A percentile compares a stretch with the other conserved stretches of the same genome.
phyloP scores from a whole-genome alignment of 2,888 invertebrate genomes.

The Conomelus anceps region DNA sequence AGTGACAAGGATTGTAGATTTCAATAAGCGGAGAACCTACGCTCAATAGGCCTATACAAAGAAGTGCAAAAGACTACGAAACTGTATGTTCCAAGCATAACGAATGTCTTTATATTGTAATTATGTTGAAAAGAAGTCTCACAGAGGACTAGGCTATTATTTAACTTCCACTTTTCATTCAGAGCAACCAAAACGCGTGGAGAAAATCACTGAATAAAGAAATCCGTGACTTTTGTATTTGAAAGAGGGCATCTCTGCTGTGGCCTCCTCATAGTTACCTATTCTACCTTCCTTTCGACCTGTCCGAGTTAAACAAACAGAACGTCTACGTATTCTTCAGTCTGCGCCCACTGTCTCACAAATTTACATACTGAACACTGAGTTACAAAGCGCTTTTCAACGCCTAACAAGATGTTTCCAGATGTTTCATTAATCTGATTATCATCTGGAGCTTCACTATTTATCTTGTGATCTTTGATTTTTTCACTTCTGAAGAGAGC shows the following conservation, averaged over 20 bases:
- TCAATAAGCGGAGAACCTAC: not conserved
- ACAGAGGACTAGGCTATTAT: not conserved
- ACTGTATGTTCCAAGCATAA: not conserved
- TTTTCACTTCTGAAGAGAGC: not conserved
- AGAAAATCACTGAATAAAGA: not conserved
- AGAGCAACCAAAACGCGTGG: not conserved
- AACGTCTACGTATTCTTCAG: not conserved
- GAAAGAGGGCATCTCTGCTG: not conserved
- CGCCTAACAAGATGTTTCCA: not conserved
- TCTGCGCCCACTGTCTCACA: not conserved
- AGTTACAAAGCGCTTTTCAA: not conserved
- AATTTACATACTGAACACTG: not conserved
- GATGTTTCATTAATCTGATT: not conserved
- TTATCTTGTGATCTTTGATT: not conserved
- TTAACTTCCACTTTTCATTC: not conserved
- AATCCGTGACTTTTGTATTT: not conserved
- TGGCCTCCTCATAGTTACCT: not conserved
- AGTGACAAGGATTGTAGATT: not conserved
- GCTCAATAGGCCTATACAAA: no score
- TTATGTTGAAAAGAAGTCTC: not conserved
- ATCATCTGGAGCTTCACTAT: not conserved
- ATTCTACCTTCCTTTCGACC: not conserved
- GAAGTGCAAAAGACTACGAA: not conserved
- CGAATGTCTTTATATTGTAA: not conserved
- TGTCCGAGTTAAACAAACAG: not conserved